These are phyloP conservation scores for Spialia ferax DNA, from an alignment of 2,888 invertebrate species.

Conservation along the genomic window DNA sequence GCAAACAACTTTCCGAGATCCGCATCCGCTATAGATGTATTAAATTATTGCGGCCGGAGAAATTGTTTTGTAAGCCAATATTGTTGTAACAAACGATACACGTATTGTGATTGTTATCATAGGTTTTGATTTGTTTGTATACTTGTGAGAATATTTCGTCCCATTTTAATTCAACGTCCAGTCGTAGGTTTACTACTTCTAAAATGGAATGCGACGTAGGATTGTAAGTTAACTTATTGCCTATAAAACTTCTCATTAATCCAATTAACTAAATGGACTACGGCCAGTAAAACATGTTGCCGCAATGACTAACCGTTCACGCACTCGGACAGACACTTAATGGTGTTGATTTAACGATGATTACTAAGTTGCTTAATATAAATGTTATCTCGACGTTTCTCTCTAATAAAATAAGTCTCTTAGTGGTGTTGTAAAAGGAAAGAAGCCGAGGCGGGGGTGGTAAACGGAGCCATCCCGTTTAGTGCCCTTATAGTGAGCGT, in stretches of 20 bases:
- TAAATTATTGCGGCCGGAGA: conserved; percentile 39
- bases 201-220: conserved; percentile 35
- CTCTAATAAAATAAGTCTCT: conserved; percentile 76
- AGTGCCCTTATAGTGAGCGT: conserved; percentile 71
- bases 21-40: conserved; percentile 34
- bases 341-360: conserved; percentile 69
- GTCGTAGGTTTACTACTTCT: conserved; percentile 30
- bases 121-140: conserved; percentile 9
- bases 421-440: conserved; percentile 76
- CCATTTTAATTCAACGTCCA: neutral
- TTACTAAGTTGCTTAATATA: conserved; percentile 70
- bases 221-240: conserved; percentile 43
- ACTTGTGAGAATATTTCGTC: neutral
- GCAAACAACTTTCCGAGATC: conserved; percentile 33
- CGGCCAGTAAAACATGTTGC: conserved; percentile 42
- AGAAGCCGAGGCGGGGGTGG: conserved; percentile 64
- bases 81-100: conserved; percentile 30
- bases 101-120: conserved; percentile 30
- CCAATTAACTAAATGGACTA: conserved; percentile 48
- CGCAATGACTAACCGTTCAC: conserved; percentile 45
- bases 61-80: conserved; percentile 39
- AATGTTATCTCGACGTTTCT: conserved; percentile 69
- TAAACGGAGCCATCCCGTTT: conserved; percentile 74
- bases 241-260: conserved; percentile 48
- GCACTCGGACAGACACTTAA: conserved; percentile 50